These are phyloP conservation scores for Spisula solida DNA, from an alignment of 2,888 invertebrate genomes.

Conservation along the genomic window DNA sequence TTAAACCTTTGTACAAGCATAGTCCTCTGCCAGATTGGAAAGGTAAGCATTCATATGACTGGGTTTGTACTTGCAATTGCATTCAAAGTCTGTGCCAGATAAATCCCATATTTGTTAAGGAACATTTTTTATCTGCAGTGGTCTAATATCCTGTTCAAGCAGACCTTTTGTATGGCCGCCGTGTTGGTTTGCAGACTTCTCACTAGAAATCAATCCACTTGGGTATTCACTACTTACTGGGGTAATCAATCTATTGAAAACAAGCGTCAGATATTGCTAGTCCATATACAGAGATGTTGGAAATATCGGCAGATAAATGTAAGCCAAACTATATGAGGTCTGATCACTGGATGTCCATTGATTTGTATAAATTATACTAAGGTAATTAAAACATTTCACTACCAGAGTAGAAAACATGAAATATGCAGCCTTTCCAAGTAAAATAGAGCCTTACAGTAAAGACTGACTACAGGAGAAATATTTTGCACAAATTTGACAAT, in stretches of 20 bases:
- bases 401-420: too few relatives aligned
- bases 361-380: too few relatives aligned
- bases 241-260: constrained; percentile 40
- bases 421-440: too few relatives aligned
- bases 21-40: neutral
- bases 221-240: constrained; percentile 34
- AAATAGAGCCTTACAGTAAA: too few relatives aligned
- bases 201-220: constrained; percentile 29
- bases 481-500: too few relatives aligned
- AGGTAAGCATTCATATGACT: too few relatives aligned
- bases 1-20: neutral
- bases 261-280: neutral
- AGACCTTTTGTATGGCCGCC: constrained; percentile 21
- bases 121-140: constrained; percentile 26
- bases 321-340: constrained; percentile 10
- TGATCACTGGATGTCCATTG: neutral
- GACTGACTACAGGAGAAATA: too few relatives aligned
- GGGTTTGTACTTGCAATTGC: too few relatives aligned
- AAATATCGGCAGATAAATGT: neutral
- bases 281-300: neutral
- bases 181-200: constrained; percentile 26
- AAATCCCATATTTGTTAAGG: neutral
- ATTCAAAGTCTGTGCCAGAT: too few relatives aligned
- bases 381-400: neutral
- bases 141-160: constrained; percentile 37